phyloP scores from a whole-genome alignment of 1,140 invertebrate genomes.

The Chlorops oryzae region DNA sequence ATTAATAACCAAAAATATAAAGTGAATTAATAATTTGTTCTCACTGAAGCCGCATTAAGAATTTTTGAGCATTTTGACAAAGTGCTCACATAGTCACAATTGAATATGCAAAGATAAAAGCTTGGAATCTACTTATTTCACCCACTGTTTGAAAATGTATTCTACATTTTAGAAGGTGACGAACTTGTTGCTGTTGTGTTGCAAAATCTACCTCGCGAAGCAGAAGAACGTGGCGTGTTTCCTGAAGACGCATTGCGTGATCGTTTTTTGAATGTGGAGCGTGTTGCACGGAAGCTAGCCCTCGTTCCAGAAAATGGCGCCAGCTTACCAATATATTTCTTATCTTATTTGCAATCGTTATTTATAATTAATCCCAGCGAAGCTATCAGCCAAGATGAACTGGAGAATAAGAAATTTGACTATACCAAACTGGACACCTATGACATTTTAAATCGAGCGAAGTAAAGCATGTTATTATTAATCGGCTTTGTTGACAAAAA shows the following conservation, averaged over 20 bases:
- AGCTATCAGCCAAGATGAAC: conserved; percentile 61
- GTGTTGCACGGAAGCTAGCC: conserved; percentile 67
- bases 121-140: conserved; percentile 1
- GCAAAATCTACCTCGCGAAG: conserved; percentile 68
- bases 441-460: conserved; percentile 79
- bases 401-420: conserved; percentile 64
- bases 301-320: conserved; percentile 76
- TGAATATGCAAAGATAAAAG: no score
- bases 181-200: conserved; percentile 68
- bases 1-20: no score
- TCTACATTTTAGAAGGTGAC: conserved; percentile 55
- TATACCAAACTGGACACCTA: conserved; percentile 71
- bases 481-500: neutral
- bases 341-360: conserved; percentile 81
- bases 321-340: conserved; percentile 71
- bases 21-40: no score
- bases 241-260: conserved; percentile 78
- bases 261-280: conserved; percentile 74
- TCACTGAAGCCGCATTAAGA: no score
- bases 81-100: conserved; percentile 9
- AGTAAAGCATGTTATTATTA: conserved; percentile 51
- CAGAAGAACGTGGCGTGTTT: conserved; percentile 71
- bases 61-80: no score
- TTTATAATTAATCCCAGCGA: conserved; percentile 60
- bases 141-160: no score